Evolutionary conservation across 2,888 invertebrate genomes (phyloP).

Genomic region (Tetranychus piercei): DNA sequence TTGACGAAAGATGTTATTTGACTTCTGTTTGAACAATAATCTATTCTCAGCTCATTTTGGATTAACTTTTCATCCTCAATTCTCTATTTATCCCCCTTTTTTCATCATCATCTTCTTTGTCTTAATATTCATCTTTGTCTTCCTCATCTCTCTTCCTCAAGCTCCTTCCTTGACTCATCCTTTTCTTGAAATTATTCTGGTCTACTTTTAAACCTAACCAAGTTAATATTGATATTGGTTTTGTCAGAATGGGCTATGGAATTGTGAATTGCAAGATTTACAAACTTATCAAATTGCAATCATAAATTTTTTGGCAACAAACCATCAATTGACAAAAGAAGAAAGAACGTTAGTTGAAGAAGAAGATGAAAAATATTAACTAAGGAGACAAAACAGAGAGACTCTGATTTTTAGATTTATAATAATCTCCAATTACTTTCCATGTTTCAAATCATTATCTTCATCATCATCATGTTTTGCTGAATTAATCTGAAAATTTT

Average conservation of each 20-base stretch:
- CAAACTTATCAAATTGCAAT: neutral
- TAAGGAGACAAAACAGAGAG: neutral
- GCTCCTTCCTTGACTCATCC: neutral
- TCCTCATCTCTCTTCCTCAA: neutral
- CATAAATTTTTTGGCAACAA: neutral
- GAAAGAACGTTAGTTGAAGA: neutral
- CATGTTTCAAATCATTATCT: no score
- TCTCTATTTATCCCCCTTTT: neutral
- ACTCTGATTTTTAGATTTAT: neutral
- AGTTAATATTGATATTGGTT: neutral
- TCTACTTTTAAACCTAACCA: neutral
- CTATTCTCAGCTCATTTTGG: conserved; percentile 1
- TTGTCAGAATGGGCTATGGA: neutral
- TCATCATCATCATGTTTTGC: no score
- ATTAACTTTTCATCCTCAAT: neutral
- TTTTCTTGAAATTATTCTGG: neutral
- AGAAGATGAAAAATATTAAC: neutral
- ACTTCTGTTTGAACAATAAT: neutral
- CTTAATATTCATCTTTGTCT: neutral
- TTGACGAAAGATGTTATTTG: neutral
- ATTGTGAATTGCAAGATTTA: neutral
- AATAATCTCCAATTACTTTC: no score
- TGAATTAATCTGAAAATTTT: no score
- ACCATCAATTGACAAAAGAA: neutral
- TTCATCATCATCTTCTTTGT: neutral